Conservation (phyloP, 1,140 invertebrate species). For the Lucilia sericata region DNA sequence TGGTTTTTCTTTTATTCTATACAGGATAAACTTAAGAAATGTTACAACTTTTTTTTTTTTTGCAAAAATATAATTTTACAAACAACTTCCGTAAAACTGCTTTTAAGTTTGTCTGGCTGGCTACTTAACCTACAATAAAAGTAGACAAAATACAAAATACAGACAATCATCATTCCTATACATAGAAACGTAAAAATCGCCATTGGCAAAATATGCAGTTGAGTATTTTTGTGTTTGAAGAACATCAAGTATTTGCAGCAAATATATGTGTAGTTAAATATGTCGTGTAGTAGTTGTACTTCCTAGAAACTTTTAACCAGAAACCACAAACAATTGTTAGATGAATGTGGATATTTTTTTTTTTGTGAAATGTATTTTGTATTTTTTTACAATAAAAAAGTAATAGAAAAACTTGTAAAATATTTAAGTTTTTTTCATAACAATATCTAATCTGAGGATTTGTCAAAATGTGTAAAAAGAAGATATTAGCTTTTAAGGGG, state of each 20-base stretch:
- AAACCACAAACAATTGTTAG: background rate
- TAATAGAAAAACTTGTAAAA: too few species aligned
- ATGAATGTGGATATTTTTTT: background rate
- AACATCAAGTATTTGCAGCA: too few species aligned
- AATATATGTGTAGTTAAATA: too few species aligned
- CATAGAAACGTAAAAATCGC: too few species aligned
- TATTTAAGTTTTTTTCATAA: too few species aligned
- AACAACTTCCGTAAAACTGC: slow-evolving; percentile 31
- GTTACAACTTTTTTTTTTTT: background rate
- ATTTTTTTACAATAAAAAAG: background rate
- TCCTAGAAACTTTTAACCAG: background rate
- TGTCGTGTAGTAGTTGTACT: background rate
- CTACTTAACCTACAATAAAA: slow-evolving; percentile 36
- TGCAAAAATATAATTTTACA: background rate
- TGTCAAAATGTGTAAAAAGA: too few species aligned
- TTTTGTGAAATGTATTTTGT: background rate
- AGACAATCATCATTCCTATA: background rate
- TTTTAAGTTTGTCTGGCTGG: slow-evolving; percentile 34
- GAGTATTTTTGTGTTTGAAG: too few species aligned
- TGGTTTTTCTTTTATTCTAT: too few species aligned
- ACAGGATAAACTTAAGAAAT: background rate
- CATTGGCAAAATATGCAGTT: too few species aligned
- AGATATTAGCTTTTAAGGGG: too few species aligned
- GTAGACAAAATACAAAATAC: slow-evolving; percentile 24
- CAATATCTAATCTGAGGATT: too few species aligned